Percentiles rank a stretch among this genome's conserved stretches.
phyloP scores from a whole-genome alignment of 2,888 invertebrate genomes.

The Dolomedes plantarius region DNA sequence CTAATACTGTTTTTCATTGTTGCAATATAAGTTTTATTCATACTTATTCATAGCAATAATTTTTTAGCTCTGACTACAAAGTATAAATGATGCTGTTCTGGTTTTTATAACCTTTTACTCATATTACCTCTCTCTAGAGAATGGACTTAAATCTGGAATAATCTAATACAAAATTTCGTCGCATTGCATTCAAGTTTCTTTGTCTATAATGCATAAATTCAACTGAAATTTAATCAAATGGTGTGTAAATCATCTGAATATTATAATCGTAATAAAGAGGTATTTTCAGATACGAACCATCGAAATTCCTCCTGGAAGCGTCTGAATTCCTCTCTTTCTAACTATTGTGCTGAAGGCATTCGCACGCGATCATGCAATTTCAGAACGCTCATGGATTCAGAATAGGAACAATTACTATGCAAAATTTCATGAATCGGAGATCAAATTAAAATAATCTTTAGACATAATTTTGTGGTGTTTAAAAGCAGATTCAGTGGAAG shows the following conservation, averaged over 20 bases:
- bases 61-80: no score
- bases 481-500: no score
- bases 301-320: background rate
- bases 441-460: no score
- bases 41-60: no score
- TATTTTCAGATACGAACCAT: background rate
- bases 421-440: no score
- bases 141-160: no score
- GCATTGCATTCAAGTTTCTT: background rate
- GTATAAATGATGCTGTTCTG: no score
- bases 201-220: background rate
- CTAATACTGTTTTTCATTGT: no score
- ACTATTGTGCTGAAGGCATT: background rate
- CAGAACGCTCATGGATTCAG: background rate
- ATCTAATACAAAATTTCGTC: background rate
- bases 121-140: no score
- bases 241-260: background rate
- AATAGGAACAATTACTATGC: background rate
- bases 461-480: no score
- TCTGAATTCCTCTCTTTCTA: background rate
- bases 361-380: conserved; percentile 1
- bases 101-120: no score
- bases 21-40: no score
- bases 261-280: background rate
- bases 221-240: background rate